Evolutionary conservation across 2,113 vertebrate genomes (phyloP).

Genomic region (Dasyprocta punctata): DNA sequence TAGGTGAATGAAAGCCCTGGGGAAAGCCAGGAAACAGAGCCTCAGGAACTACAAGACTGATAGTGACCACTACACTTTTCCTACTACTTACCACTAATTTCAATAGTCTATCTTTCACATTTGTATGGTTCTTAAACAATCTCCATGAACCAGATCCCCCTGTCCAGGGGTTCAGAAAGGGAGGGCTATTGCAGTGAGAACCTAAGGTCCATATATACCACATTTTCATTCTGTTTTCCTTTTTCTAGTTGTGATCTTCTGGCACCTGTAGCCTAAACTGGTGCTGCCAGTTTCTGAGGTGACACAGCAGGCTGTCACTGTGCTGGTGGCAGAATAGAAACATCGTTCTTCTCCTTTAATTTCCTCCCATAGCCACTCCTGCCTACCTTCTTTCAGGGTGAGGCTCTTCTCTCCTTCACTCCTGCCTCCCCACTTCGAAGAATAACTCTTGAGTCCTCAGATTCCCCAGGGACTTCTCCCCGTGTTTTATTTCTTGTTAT

Average conservation of each 20-base stretch:
- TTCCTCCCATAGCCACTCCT: neutral
- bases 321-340: neutral
- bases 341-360: neutral
- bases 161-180: neutral
- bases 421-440: too few relatives aligned
- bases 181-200: neutral
- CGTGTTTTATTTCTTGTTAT: constrained; percentile 9
- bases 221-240: neutral
- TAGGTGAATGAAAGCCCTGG: neutral
- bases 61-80: neutral
- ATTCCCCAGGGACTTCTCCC: neutral
- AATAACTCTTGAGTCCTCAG: neutral
- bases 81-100: neutral
- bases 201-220: neutral
- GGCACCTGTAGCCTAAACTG: too few relatives aligned
- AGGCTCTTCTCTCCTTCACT: neutral
- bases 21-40: neutral
- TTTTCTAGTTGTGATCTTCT: too few relatives aligned
- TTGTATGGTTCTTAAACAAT: neutral
- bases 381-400: neutral
- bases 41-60: neutral
- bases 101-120: neutral
- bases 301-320: neutral
- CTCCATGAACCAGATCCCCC: neutral
- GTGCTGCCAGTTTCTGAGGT: neutral